Conservation (phyloP, 2,113 vertebrate genomes). For the Prionailurus bengalensis region DNA sequence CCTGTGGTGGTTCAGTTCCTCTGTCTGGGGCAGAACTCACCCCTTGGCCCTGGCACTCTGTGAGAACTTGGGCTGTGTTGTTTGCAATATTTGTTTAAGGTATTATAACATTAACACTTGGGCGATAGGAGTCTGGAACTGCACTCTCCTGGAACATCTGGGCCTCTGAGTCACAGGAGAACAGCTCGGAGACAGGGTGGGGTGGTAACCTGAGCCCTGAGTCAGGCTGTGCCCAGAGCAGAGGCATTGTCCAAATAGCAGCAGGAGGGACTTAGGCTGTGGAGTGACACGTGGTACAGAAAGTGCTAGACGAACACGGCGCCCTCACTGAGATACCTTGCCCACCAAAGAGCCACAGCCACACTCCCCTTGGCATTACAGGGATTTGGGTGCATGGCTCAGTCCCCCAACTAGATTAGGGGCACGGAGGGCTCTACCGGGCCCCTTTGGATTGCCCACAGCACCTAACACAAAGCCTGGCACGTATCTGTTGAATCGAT, state of each 20-base stretch:
- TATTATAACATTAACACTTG: neutral
- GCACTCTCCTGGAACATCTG: neutral
- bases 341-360: neutral
- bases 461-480: neutral
- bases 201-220: neutral
- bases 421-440: too few relatives aligned
- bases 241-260: neutral
- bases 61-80: neutral
- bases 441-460: neutral
- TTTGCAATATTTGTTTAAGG: neutral
- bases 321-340: neutral
- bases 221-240: neutral
- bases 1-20: neutral
- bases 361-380: neutral
- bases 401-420: neutral
- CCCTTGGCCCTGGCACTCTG: fast-evolving
- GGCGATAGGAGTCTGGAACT: neutral
- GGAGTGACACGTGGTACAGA: neutral
- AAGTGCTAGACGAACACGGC: neutral
- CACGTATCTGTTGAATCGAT: neutral
- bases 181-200: neutral
- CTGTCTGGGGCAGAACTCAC: neutral
- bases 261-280: neutral
- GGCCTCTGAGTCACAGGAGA: constrained; percentile 10
- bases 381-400: neutral